Conservation (phyloP, 2,797 vertebrate species). For the Diceros bicornis region DNA sequence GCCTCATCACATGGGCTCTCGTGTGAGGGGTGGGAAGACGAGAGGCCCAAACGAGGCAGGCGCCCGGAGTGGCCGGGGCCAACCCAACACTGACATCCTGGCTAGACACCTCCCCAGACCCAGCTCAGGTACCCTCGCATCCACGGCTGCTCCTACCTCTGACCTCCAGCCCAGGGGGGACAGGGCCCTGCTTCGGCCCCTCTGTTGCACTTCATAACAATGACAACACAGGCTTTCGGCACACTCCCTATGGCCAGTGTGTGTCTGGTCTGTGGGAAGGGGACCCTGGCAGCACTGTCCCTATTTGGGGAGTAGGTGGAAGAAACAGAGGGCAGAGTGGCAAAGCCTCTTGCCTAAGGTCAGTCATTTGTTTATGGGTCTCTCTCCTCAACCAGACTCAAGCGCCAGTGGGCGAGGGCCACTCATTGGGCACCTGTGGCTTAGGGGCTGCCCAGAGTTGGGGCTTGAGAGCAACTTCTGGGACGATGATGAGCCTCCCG, state of each 20-base stretch:
- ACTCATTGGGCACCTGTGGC: accelerated
- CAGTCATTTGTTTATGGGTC: accelerated
- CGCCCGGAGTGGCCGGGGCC: background rate
- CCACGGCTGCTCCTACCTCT: too few relatives aligned
- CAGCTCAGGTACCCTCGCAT: accelerated
- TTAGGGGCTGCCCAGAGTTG: background rate
- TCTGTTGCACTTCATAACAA: background rate
- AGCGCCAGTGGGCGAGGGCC: background rate
- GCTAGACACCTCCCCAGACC: too few relatives aligned
- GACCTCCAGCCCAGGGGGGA: background rate
- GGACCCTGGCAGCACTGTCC: background rate
- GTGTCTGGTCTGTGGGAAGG: too few relatives aligned
- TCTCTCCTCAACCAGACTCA: background rate
- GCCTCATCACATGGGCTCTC: too few relatives aligned
- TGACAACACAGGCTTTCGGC: accelerated
- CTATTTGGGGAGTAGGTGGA: background rate
- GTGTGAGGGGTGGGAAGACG: background rate
- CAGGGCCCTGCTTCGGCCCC: accelerated
- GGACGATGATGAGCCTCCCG: accelerated
- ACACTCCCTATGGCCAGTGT: accelerated
- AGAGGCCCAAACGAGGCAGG: accelerated
- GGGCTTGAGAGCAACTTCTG: background rate
- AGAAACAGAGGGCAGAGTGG: accelerated
- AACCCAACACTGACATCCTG: background rate
- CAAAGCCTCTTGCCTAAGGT: background rate